Conservation (phyloP, 2,797 vertebrate species). For the Phataginus tricuspis region DNA sequence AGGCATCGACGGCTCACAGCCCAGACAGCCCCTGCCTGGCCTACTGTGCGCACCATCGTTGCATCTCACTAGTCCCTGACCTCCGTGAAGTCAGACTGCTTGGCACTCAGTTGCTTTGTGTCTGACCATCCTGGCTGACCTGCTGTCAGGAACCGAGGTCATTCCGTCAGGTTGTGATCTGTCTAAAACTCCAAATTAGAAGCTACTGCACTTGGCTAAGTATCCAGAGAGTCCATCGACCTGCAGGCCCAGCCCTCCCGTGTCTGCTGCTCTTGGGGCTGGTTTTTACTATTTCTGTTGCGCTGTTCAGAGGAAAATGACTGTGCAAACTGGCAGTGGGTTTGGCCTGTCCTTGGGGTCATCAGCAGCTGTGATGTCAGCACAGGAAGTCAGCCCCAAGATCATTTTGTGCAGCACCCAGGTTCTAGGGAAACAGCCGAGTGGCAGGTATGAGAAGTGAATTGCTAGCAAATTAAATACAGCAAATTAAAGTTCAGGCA, state of each 20-base stretch:
- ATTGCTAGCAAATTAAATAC: not conserved
- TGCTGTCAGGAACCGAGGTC: not conserved
- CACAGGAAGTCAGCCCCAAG: not conserved
- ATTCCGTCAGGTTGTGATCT: too few relatives aligned
- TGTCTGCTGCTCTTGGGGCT: fast-evolving
- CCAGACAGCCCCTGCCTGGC: not conserved
- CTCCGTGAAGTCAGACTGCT: not conserved
- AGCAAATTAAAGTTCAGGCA: not conserved
- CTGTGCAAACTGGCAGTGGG: not conserved
- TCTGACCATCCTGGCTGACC: too few relatives aligned
- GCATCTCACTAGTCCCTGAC: too few relatives aligned
- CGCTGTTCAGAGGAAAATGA: not conserved
- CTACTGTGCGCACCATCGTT: fast-evolving
- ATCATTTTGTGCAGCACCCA: too few relatives aligned
- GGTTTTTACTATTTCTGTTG: not conserved
- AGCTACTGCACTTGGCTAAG: not conserved
- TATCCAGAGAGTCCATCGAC: fast-evolving
- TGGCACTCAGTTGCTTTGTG: not conserved
- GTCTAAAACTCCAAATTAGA: not conserved
- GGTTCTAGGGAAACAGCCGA: not conserved
- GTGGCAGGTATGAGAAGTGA: not conserved
- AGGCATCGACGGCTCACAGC: fast-evolving
- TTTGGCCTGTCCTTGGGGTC: not conserved
- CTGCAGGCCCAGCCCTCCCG: not conserved
- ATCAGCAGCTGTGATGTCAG: not conserved